These are phyloP conservation scores for Abramis brama DNA, from an alignment of 2,113 vertebrate genomes.

Conservation along the genomic window DNA sequence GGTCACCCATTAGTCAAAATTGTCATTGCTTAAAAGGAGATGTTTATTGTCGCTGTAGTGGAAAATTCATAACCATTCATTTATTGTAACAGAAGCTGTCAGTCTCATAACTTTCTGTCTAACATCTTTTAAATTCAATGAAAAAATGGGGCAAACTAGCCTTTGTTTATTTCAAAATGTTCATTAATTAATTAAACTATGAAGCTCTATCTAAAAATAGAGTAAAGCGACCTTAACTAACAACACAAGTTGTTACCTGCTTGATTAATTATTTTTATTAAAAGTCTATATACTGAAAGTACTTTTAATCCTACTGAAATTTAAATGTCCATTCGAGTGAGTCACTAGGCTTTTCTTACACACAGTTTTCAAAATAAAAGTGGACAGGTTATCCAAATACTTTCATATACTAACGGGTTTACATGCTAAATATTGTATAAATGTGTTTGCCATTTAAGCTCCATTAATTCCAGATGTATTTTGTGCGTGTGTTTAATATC, in stretches of 20 bases:
- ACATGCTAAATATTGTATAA: too few relatives aligned
- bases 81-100: not conserved
- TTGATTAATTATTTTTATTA: not conserved
- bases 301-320: not conserved
- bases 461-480: not conserved
- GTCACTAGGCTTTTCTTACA: not conserved
- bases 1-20: not conserved
- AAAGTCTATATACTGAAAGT: not conserved
- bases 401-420: not conserved
- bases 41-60: not conserved
- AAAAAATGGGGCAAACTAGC: not conserved
- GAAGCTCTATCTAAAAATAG: not conserved
- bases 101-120: not conserved
- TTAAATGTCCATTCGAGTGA: not conserved
- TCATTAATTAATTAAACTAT: not conserved
- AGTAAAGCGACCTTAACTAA: not conserved
- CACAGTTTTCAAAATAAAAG: conserved; percentile 7
- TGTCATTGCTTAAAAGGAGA: not conserved
- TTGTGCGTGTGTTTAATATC: not conserved
- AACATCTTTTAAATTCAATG: not conserved
- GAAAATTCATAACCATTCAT: not conserved
- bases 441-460: not conserved
- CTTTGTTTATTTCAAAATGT: not conserved
- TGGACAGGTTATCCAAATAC: not conserved
- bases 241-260: not conserved